A percentile compares a stretch with the other conserved stretches of the same genome.
Conservation (phyloP, 2,888 invertebrate species). For the Zaprionus obscuricornis region DNA sequence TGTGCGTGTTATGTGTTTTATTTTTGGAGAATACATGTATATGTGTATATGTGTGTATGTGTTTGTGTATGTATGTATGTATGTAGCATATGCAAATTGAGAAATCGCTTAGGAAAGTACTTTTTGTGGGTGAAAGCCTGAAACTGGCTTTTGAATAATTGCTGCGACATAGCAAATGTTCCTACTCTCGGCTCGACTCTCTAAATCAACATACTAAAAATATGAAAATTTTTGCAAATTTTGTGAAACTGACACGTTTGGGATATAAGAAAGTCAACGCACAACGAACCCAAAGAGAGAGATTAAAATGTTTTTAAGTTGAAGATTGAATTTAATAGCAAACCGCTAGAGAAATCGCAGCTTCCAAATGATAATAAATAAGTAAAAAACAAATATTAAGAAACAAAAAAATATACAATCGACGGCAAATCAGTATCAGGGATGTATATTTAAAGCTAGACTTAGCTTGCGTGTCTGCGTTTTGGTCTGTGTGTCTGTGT, state of each 20-base stretch:
- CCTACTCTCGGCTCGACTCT: slow-evolving; percentile 8
- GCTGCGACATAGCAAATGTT: slow-evolving; percentile 31
- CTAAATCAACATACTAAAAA: slow-evolving; percentile 38
- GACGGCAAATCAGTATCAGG: slow-evolving; percentile 16
- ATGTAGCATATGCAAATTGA: slow-evolving; percentile 71
- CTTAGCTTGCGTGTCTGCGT: slow-evolving; percentile 27
- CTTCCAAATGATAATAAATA: too few species aligned
- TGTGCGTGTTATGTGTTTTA: too few species aligned
- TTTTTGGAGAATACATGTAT: too few species aligned
- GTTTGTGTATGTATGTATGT: slow-evolving; percentile 7
- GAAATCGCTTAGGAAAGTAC: slow-evolving; percentile 65
- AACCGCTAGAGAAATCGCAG: background rate
- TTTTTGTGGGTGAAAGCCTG: slow-evolving; percentile 53
- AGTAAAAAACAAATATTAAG: too few species aligned
- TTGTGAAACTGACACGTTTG: slow-evolving; percentile 11
- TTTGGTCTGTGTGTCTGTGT: background rate
- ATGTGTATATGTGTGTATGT: background rate
- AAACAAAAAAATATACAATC: too few species aligned
- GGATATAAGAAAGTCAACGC: slow-evolving; percentile 7
- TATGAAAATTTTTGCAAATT: slow-evolving; percentile 17
- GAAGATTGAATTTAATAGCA: background rate
- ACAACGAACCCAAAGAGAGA: background rate
- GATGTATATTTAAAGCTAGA: slow-evolving; percentile 13
- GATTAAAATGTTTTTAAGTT: background rate
- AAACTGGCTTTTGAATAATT: slow-evolving; percentile 62